phyloP scores from a whole-genome alignment of 2,113 vertebrate species.

The Crotophaga sulcirostris region DNA sequence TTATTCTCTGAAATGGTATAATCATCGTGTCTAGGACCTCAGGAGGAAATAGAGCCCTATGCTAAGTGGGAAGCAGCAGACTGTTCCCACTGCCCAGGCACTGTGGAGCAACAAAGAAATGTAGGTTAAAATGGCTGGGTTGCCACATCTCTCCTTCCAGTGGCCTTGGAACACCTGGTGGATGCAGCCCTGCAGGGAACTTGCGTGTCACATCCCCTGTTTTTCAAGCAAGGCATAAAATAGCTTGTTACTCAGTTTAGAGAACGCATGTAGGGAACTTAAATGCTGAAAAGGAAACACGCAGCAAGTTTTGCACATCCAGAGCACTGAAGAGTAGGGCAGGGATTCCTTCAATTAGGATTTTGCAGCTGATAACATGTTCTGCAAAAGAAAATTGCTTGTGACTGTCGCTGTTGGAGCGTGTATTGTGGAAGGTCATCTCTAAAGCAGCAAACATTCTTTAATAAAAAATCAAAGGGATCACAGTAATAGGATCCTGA shows the following conservation, averaged over 20 bases:
- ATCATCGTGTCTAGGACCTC: background rate
- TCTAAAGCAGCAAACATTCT: background rate
- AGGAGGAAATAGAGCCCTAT: background rate
- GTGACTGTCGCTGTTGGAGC: background rate
- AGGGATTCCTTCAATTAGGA: background rate
- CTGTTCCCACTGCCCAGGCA: background rate
- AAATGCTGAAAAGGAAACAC: background rate
- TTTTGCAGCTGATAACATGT: background rate
- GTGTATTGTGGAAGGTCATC: background rate
- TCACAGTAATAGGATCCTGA: background rate
- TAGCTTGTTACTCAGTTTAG: background rate
- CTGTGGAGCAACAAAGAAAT: background rate
- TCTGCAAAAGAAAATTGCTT: background rate
- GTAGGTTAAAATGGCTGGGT: background rate
- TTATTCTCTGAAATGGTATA: background rate
- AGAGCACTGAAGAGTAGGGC: background rate
- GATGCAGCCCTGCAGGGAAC: background rate
- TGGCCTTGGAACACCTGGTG: background rate
- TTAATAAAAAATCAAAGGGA: background rate
- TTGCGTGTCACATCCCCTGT: background rate
- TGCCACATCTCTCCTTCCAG: background rate
- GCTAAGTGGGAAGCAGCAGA: fast-evolving
- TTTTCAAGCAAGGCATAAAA: background rate
- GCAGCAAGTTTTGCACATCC: background rate
- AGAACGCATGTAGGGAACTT: background rate